Percentiles rank a stretch among this genome's conserved stretches.
Evolutionary conservation across 2,888 invertebrate species (phyloP).

Genomic region (Drosophila eohydei): DNA sequence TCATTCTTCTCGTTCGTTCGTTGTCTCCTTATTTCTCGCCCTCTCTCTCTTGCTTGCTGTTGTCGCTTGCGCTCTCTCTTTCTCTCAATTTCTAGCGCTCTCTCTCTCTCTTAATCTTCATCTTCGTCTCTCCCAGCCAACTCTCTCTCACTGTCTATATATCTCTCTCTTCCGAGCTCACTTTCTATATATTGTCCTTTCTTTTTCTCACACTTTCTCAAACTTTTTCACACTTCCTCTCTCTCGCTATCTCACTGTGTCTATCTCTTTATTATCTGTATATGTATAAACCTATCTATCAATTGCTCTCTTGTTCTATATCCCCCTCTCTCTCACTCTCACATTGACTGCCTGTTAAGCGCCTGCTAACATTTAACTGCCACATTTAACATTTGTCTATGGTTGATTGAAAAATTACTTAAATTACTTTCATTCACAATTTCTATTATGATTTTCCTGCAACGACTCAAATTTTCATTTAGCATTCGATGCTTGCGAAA

Average conservation of each 20-base stretch:
- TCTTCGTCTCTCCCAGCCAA: background rate
- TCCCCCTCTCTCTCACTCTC: background rate
- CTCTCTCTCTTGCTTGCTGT: no score
- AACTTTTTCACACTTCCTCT: background rate
- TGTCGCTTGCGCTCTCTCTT: no score
- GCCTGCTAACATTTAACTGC: background rate
- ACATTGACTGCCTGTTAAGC: background rate
- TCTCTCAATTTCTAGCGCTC: no score
- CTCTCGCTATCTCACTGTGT: background rate
- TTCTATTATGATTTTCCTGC: background rate
- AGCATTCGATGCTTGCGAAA: background rate
- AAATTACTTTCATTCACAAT: background rate
- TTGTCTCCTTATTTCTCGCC: no score
- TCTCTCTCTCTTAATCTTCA: background rate
- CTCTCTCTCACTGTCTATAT: background rate
- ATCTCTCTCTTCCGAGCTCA: no score
- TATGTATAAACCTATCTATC: background rate
- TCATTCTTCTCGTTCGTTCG: no score
- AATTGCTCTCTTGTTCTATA: background rate
- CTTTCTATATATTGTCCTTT: background rate
- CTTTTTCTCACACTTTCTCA: background rate
- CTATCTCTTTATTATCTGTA: background rate
- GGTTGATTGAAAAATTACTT: background rate
- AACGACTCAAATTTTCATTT: background rate
- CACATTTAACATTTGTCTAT: background rate